Percentiles rank a stretch among this genome's conserved stretches.
These are phyloP conservation scores for Syngnathoides biaculeatus DNA, from an alignment of 2,113 vertebrate genomes.

Conservation along the genomic window DNA sequence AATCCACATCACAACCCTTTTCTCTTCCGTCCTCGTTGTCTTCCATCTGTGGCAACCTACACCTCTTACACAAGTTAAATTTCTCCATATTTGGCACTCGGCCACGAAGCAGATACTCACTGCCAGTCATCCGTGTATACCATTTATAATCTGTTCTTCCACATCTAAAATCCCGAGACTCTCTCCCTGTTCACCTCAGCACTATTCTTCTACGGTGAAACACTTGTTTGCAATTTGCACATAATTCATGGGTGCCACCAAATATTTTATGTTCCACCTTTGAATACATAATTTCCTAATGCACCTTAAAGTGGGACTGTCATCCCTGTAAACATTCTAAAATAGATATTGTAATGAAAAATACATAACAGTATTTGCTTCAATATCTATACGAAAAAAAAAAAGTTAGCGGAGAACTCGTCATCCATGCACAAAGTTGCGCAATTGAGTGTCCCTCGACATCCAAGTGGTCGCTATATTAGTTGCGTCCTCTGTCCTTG, in stretches of 20 bases:
- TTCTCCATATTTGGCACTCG: slow-evolving; percentile 37
- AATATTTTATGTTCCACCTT: slow-evolving; percentile 26
- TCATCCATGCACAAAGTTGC: too few relatives aligned
- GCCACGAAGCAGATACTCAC: slow-evolving; percentile 28
- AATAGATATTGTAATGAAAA: too few relatives aligned
- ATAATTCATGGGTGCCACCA: slow-evolving; percentile 31
- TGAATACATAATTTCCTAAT: slow-evolving; percentile 25
- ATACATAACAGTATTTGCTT: too few relatives aligned
- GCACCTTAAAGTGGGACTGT: too few relatives aligned
- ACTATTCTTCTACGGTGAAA: slow-evolving; percentile 14
- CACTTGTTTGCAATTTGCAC: slow-evolving; percentile 26
- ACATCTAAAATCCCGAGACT: slow-evolving; percentile 24
- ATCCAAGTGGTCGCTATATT: too few relatives aligned
- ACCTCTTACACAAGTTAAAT: slow-evolving; percentile 45
- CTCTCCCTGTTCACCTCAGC: slow-evolving; percentile 22
- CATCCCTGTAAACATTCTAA: too few relatives aligned
- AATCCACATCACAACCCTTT: slow-evolving; percentile 29
- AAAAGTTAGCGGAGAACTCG: too few relatives aligned
- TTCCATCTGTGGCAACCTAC: slow-evolving; percentile 61
- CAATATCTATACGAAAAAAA: too few relatives aligned
- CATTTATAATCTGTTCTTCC: slow-evolving; percentile 30
- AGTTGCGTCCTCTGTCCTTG: too few relatives aligned
- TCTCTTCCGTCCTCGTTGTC: slow-evolving; percentile 48
- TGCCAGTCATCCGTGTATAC: slow-evolving; percentile 25
- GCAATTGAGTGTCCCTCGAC: too few relatives aligned